Evolutionary conservation across 2,888 invertebrate genomes (phyloP).

Genomic region (Acronicta leporina): DNA sequence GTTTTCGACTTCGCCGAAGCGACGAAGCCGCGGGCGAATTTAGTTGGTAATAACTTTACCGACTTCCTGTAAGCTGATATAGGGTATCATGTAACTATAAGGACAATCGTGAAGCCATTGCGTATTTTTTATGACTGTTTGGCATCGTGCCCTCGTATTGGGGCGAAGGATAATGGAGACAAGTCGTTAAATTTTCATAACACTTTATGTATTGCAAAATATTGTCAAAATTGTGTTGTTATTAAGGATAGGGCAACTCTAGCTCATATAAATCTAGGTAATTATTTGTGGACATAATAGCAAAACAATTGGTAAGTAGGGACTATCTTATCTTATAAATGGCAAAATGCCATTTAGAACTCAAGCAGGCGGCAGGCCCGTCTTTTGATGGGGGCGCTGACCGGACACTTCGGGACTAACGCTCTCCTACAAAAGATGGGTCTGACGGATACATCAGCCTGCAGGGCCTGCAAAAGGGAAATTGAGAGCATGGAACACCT

Average conservation of each 20-base stretch:
- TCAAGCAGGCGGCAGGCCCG: too few relatives aligned
- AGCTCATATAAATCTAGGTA: neutral
- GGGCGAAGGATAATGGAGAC: conserved; percentile 45
- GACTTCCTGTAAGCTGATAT: conserved; percentile 9
- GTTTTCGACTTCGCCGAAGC: neutral
- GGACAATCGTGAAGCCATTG: conserved; percentile 26
- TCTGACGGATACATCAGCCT: too few relatives aligned
- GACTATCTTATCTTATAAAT: too few relatives aligned
- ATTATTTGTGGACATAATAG: neutral
- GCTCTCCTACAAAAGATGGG: too few relatives aligned
- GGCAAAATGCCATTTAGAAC: too few relatives aligned
- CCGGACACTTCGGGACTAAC: too few relatives aligned
- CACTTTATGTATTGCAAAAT: conserved; percentile 38
- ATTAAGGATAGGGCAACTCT: conserved; percentile 2
- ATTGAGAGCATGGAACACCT: too few relatives aligned
- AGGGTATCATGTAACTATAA: conserved; percentile 21
- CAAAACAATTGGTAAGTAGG: too few relatives aligned
- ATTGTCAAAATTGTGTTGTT: conserved; percentile 31
- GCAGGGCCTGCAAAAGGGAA: too few relatives aligned
- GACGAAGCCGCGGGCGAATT: neutral
- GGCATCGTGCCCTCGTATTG: conserved; percentile 23
- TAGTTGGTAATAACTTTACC: conserved; percentile 4
- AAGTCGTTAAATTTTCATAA: conserved; percentile 46
- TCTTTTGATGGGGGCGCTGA: too few relatives aligned
- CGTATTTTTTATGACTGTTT: conserved; percentile 38